Conservation (phyloP, 2,888 invertebrate genomes). For the Eulithis testata region DNA sequence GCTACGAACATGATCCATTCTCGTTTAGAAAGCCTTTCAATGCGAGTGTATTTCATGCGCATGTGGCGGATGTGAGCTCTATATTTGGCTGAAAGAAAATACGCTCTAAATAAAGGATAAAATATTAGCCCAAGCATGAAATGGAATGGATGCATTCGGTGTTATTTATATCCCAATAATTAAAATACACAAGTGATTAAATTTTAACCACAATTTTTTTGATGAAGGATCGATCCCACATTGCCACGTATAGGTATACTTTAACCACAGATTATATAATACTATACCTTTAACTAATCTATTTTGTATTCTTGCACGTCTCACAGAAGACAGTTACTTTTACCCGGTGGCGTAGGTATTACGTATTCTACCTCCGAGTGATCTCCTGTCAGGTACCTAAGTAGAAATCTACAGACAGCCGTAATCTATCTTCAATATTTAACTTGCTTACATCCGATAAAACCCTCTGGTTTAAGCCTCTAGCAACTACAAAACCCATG, state of each 20-base stretch:
- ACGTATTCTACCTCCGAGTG: slow-evolving; percentile 18
- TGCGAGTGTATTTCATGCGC: slow-evolving; percentile 20
- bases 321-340: slow-evolving; percentile 7
- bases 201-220: too few species aligned
- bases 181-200: not conserved
- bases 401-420: slow-evolving; percentile 11
- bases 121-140: not conserved
- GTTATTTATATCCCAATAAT: too few species aligned
- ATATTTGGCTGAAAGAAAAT: slow-evolving; percentile 10
- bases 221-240: too few species aligned
- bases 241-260: too few species aligned
- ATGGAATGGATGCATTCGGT: not conserved
- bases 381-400: slow-evolving; percentile 10
- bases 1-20: slow-evolving; percentile 33
- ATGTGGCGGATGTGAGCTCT: slow-evolving; percentile 9
- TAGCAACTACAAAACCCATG: slow-evolving; percentile 38
- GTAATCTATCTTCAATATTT: slow-evolving; percentile 25
- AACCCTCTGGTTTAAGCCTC: slow-evolving; percentile 26
- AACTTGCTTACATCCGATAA: slow-evolving; percentile 29
- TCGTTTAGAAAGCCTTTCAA: slow-evolving; percentile 35
- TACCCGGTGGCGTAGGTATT: slow-evolving; percentile 1
- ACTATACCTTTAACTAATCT: too few species aligned
- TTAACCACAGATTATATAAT: too few species aligned
- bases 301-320: not conserved
- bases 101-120: not conserved